Percentiles rank a stretch among this genome's conserved stretches.
These are phyloP conservation scores for Epicampocera succincta DNA, from an alignment of 2,888 invertebrate species.

Conservation along the genomic window DNA sequence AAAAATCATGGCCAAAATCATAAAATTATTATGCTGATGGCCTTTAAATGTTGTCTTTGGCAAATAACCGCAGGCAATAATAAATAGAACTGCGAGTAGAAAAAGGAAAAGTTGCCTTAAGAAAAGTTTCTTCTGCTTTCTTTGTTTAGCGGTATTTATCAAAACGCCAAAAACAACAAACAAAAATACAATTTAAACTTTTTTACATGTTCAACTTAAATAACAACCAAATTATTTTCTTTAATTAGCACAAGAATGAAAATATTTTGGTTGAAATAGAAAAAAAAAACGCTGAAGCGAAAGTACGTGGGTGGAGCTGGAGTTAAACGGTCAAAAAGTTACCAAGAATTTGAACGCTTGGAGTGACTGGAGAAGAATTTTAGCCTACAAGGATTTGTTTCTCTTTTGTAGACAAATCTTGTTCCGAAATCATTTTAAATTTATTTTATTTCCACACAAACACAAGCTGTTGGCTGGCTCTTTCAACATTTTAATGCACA, in stretches of 20 bases:
- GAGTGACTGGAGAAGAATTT: no score
- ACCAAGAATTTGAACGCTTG: no score
- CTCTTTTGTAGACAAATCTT: no score
- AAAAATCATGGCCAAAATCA: slow-evolving; percentile 69
- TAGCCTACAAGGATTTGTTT: no score
- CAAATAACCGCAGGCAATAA: slow-evolving; percentile 64
- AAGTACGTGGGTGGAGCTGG: not conserved
- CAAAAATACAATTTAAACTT: slow-evolving; percentile 49
- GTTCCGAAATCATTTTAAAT: no score
- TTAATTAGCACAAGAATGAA: slow-evolving; percentile 65
- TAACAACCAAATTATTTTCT: slow-evolving; percentile 56
- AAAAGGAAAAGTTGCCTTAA: slow-evolving; percentile 27
- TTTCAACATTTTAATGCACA: no score
- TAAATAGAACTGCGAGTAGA: slow-evolving; percentile 41
- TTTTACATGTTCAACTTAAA: slow-evolving; percentile 33
- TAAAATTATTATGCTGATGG: slow-evolving; percentile 78
- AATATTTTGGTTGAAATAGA: slow-evolving; percentile 51
- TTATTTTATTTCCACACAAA: no score
- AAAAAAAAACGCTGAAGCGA: not conserved
- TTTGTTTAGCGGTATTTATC: slow-evolving; percentile 42
- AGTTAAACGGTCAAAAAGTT: not conserved
- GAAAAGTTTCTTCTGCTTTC: slow-evolving; percentile 49
- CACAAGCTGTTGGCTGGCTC: no score
- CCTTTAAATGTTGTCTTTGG: slow-evolving; percentile 69
- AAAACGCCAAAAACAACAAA: not conserved